Evolutionary conservation across 2,888 invertebrate genomes (phyloP).

Genomic region (Spialia ferax): DNA sequence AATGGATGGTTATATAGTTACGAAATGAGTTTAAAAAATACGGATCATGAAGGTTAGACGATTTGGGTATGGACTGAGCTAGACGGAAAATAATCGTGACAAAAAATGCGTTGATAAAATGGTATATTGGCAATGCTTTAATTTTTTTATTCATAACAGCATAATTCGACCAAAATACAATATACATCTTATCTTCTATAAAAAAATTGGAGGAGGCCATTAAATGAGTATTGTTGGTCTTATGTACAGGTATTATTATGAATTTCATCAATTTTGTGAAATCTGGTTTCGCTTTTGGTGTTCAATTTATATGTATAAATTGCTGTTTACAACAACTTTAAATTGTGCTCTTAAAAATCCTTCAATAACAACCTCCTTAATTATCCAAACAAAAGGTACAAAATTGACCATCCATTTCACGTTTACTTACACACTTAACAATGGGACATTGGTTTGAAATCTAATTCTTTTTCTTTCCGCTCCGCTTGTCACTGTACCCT

Average conservation of each 20-base stretch:
- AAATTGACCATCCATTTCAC: slow-evolving; percentile 10
- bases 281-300: neutral
- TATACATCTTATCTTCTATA: too few species aligned
- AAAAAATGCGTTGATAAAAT: too few species aligned
- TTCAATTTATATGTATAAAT: neutral
- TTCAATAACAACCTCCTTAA: neutral
- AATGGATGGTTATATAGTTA: slow-evolving; percentile 80
- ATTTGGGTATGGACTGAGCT: slow-evolving; percentile 1
- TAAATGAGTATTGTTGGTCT: too few species aligned
- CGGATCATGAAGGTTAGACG: slow-evolving; percentile 60
- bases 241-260: too few species aligned
- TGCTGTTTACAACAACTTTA: too few species aligned
- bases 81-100: neutral
- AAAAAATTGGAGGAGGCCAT: too few species aligned
- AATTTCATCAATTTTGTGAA: neutral
- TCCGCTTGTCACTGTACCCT: slow-evolving; percentile 30
- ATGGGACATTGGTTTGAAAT: slow-evolving; percentile 18
- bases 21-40: slow-evolving; percentile 70
- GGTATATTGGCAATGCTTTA: too few species aligned
- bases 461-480: slow-evolving; percentile 37
- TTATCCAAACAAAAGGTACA: slow-evolving; percentile 3
- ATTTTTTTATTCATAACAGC: too few species aligned
- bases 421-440: slow-evolving; percentile 13
- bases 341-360: neutral
- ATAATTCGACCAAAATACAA: too few species aligned